Evolutionary conservation across 1,140 invertebrate genomes (phyloP).

Genomic region (Scylla paramamosain): DNA sequence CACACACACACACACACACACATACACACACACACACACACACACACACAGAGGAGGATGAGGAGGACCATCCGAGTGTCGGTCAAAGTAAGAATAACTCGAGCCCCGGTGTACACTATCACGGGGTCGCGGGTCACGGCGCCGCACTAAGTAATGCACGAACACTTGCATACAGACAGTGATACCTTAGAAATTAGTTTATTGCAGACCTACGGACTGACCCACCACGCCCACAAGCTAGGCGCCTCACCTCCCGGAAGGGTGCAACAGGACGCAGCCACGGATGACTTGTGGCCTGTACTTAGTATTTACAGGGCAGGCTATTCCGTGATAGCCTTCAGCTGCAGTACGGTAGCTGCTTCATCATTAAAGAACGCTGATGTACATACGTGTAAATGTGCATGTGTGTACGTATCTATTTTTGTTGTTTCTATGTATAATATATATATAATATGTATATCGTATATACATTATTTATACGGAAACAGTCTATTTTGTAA

Average conservation of each 20-base stretch:
- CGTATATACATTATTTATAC: constrained; percentile 25
- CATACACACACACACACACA: too few species aligned
- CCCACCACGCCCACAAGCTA: constrained; percentile 46
- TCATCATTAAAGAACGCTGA: neutral
- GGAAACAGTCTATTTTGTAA: constrained; percentile 9
- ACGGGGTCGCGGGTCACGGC: neutral
- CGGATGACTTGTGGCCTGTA: neutral
- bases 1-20: too few species aligned
- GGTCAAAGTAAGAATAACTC: neutral
- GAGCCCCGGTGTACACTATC: neutral
- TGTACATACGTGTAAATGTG: neutral
- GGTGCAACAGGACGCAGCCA: neutral
- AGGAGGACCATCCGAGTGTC: neutral
- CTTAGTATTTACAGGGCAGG: neutral
- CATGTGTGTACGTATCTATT: neutral
- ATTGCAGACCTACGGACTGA: constrained; percentile 65
- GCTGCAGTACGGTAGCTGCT: neutral
- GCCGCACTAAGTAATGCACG: constrained; percentile 58
- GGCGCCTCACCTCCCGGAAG: neutral
- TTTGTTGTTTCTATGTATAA: neutral
- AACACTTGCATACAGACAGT: constrained; percentile 62
- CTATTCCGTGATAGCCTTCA: neutral
- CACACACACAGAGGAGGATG: neutral
- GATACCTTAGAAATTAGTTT: constrained; percentile 67
- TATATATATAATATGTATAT: constrained; percentile 11